Base-by-base conservation (phyloP, 2,888 invertebrate genomes). In the Dolomedes plantarius region DNA sequence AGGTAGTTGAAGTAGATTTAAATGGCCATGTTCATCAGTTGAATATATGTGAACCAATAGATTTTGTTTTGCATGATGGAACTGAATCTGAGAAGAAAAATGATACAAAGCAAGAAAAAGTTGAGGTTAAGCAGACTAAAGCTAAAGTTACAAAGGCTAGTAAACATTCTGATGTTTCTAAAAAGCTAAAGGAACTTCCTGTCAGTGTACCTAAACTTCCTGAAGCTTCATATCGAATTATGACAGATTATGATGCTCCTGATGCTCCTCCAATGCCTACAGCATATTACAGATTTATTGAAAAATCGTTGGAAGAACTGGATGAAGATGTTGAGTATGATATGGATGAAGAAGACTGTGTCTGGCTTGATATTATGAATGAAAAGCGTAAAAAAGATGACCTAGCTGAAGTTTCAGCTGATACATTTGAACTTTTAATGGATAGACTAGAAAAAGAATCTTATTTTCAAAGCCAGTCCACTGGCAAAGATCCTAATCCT, bases 371-470 rank as follows among this genome's bases (percentile, higher is more conserved):
- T 41, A 93, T 97, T 77, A 95, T 98, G 89, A 99, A 99, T 91
- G 95, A 96, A 89, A 94, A 94, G 89, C 93, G 99, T 69, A 93
- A 94, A 76, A 89, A 32, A 62, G 94, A 94, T 75, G 94, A 94
- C 23, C 91, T 96, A 39, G 94, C 94, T 1, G 93, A 94, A 0
- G 95, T 99, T n/a, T 94, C 95, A 56, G 95, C 97, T 31, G 97
- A 97, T 90, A 95, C 95, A 0, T 94, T 99, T 91, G 99, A 99
- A 91, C 92, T 97, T n/a, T 92, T 99, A 0, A 98, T 99, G 97
- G 99, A 99, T 92, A 94, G 98, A 79, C 92, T 99, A 89, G 99
- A 99, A 91, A 99, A 99, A 91, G 98, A 98, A 91, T 98, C 98
- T 0, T 97, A 97, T 91, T 98, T 98, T 91, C 97, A 97, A 92